Percentiles rank a stretch among this genome's conserved stretches.
phyloP scores from a whole-genome alignment of 1,140 invertebrate genomes.

The Micrasema longulum region DNA sequence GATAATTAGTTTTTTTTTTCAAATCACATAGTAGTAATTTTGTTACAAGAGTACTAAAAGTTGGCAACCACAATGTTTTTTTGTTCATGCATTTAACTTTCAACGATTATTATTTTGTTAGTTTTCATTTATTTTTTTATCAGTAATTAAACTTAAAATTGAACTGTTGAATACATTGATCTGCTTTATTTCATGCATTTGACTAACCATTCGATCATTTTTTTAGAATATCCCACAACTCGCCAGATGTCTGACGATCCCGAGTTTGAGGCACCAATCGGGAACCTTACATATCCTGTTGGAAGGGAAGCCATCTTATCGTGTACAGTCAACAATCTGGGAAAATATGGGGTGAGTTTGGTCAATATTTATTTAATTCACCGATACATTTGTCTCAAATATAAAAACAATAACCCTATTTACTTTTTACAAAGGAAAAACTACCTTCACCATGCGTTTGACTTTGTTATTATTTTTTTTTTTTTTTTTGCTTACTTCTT shows the following conservation, averaged over 20 bases:
- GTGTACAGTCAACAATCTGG: conserved; percentile 83
- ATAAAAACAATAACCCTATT: background rate
- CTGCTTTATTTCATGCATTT: no score
- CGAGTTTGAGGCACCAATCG: conserved; percentile 81
- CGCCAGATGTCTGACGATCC: conserved; percentile 66
- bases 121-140: background rate
- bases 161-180: no score
- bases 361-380: no score
- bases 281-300: conserved; percentile 85
- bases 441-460: background rate
- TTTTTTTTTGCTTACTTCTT: background rate
- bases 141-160: no score
- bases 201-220: no score
- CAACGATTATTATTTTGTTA: no score
- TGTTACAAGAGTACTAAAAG: no score
- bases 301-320: conserved; percentile 86
- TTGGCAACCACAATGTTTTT: no score
- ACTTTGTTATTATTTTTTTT: background rate
- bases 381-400: background rate
- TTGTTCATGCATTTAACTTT: no score
- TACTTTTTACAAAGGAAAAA: background rate
- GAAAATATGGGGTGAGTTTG: conserved; percentile 84
- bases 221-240: conserved; percentile 48
- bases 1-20: no score
- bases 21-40: no score